Evolutionary conservation across 2,113 vertebrate genomes (phyloP), one percentile per base, ranked within the genome.

Genomic region (Pseudopipra pipra): DNA sequence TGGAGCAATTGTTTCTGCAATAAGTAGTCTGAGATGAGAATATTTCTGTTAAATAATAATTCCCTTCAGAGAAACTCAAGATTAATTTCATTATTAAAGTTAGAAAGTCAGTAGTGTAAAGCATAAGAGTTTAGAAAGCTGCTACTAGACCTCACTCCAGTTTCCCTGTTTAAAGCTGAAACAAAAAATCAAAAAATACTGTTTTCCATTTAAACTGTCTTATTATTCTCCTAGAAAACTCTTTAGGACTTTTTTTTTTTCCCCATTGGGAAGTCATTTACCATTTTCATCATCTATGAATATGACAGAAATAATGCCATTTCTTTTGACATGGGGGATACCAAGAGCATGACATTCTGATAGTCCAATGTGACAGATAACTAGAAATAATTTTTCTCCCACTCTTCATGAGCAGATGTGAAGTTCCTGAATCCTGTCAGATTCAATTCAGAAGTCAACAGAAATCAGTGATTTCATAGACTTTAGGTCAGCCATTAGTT

Each of bases 361-460:
- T 74, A 56, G 37, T 71, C 47, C 67, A 46, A 75, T 55, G 44
- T 90, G 88, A 93, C 52, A 85, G 31, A 70, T 88, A n/a, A 18
- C n/a, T 73, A 47, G 66, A 58, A 87, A 61, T 78, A 39, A 67
- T 71, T 90, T 95, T 68, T 65, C 47, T 90, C 46, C 44, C 18
- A 19, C 51, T 94, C 55, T 86, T 86, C 24, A 17, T 54, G 39
- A 92, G 79, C 51, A 44, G 75, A 92, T 87, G 16, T 46, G 47
- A 96, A 93, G 41, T 85, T 88, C 72, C 33, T 92, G 61, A 82
- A 85, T 72, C 47, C 75, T 88, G 46, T 84, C 88, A 94, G 58
- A 88, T 82, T 72, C 55, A 79, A 28, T 85, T 88, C 46, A 61
- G 44, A 80, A 83, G 20, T 85, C 54, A 93, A 7, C 33, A 61